Base-by-base conservation (phyloP, 1,140 invertebrate species). In the Heliothis virescens region DNA sequence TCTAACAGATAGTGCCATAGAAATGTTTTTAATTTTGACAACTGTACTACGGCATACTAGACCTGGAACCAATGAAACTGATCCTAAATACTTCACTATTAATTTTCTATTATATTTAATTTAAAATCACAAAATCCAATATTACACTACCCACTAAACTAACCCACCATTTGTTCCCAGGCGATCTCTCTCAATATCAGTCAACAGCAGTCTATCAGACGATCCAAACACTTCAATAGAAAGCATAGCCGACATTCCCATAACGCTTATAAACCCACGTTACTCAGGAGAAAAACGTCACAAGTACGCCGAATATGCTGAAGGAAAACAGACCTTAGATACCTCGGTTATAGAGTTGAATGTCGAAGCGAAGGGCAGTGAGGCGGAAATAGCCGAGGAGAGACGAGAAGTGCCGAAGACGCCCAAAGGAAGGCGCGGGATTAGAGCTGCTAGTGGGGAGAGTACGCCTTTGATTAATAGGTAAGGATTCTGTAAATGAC, bases 171-270 rank as follows among this genome's bases (percentile, higher is more conserved):
- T 41, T 41, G 9, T 41, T 9, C 34, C 0, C 85, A 94, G 93
- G 47, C 88, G 85, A 34, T 93, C 93, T 0, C 82, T 93, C 1
- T 94, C 93, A 7, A 86, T 93, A 86, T 94, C 92, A 16, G 88
- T 86, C 0, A 93, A 94, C 71, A 94, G 93, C 71, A 94, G 92
- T 69, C 82, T 93, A 15, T 92, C 93, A 0, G 93, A 93, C 12
- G 92, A 94, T 55, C 91, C 92, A 0, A 94, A 91, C 84, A 89
- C 92, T 0, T 93, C 92, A 0, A 85, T 94, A 71, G 93, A 94
- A 59, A 94, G 93, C 65, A 93, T 94, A 34, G 93, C 92, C 0
- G 93, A 94, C 60, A 91, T 94, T 16, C 89, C 93, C 0, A 74
- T 94, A 0, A 93, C 93, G 0, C 81, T 94, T 0, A 87, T 94